These are phyloP conservation scores for Periplaneta americana DNA, from an alignment of 1,140 invertebrate genomes.

Conservation along the genomic window DNA sequence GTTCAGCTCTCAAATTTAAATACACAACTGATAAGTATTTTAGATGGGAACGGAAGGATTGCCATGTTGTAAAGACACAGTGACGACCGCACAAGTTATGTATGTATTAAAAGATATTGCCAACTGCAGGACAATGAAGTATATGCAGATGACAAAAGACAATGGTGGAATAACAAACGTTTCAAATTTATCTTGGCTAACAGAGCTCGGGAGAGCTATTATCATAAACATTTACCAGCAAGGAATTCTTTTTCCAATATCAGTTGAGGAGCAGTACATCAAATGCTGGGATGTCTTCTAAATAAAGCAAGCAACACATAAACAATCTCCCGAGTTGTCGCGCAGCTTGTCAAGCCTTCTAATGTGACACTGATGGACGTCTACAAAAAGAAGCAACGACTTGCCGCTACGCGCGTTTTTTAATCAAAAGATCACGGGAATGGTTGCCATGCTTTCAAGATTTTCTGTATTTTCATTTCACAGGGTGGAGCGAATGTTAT, in stretches of 20 bases:
- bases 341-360: neutral
- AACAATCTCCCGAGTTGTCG: neutral
- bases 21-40: too few species aligned
- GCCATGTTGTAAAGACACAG: neutral
- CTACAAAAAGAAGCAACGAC: neutral
- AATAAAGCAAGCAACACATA: neutral
- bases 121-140: neutral
- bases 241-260: neutral
- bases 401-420: neutral
- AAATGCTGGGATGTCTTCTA: neutral
- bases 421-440: neutral
- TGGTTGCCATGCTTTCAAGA: neutral
- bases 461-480: neutral
- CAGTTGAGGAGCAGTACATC: neutral
- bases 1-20: too few species aligned
- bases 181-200: neutral
- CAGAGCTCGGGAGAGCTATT: neutral
- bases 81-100: neutral
- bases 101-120: neutral
- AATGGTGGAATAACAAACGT: neutral
- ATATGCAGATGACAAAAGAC: neutral
- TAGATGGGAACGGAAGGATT: too few species aligned
- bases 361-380: neutral
- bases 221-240: neutral
- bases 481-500: neutral